These are phyloP conservation scores for Brachirus orientalis DNA, from an alignment of 2,113 vertebrate genomes.

Conservation along the genomic window DNA sequence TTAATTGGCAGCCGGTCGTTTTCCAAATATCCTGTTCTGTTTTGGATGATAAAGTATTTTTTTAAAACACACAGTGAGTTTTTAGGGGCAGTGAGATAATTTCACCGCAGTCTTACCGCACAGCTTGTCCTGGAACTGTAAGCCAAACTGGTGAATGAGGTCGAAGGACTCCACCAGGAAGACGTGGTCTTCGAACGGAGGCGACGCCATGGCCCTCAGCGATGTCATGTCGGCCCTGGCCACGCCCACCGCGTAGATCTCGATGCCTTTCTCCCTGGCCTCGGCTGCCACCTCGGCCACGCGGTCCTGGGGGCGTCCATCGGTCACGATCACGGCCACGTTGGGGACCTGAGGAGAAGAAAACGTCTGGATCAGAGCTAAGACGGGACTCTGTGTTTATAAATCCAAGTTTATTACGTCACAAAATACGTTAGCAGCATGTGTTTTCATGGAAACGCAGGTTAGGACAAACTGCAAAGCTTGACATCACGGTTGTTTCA, in stretches of 20 bases:
- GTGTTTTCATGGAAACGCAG: too few relatives aligned
- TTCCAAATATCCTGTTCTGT: too few relatives aligned
- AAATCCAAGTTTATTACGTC: too few relatives aligned
- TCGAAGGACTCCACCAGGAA: constrained; percentile 97
- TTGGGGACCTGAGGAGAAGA: constrained; percentile 81
- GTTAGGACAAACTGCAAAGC: too few relatives aligned
- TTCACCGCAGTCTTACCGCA: constrained; percentile 83
- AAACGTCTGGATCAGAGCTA: background rate
- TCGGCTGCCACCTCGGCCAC: constrained; percentile 92
- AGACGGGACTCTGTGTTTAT: background rate
- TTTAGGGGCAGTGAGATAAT: too few relatives aligned
- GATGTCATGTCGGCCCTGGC: constrained; percentile 94
- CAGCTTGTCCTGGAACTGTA: constrained; percentile 94
- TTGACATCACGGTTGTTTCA: too few relatives aligned
- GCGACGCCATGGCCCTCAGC: constrained; percentile 93
- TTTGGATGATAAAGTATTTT: too few relatives aligned
- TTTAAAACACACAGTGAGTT: too few relatives aligned
- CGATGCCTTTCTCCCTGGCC: constrained; percentile 89
- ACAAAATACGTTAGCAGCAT: too few relatives aligned
- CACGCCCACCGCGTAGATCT: constrained; percentile 95
- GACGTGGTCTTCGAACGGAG: constrained; percentile 92
- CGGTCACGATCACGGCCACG: constrained; percentile 91
- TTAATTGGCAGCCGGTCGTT: too few relatives aligned
- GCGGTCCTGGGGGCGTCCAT: constrained; percentile 94
- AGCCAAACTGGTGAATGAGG: constrained; percentile 93